These are phyloP conservation scores for Perca schrenkii DNA, from an alignment of 2,113 vertebrate genomes.

Conservation along the genomic window DNA sequence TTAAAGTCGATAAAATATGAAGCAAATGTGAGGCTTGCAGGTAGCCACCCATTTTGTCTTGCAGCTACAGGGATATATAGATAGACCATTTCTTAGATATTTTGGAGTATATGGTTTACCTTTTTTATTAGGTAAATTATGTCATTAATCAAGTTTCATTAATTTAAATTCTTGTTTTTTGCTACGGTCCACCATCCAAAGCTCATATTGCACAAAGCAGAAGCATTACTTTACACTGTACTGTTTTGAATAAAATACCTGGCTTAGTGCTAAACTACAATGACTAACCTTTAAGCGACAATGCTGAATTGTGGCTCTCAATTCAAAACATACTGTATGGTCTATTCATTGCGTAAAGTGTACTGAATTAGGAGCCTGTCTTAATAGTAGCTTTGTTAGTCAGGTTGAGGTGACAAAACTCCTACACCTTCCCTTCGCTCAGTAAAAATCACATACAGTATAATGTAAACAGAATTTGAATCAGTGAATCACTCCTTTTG, in stretches of 20 bases:
- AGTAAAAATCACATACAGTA: constrained; percentile 13
- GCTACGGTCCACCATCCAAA: neutral
- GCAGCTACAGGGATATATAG: neutral
- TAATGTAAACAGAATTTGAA: constrained; percentile 33
- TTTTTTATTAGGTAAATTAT: neutral
- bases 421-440: neutral
- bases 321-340: constrained; percentile 2
- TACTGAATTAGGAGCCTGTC: neutral
- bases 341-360: constrained; percentile 6
- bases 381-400: constrained; percentile 13
- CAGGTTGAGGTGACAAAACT: constrained; percentile 37
- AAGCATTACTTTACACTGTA: neutral
- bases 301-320: constrained; percentile 8
- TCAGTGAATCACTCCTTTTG: constrained; percentile 1
- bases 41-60: constrained; percentile 7
- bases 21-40: constrained; percentile 1
- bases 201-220: constrained; percentile 2
- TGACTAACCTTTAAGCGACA: neutral
- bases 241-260: constrained; percentile 16
- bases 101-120: neutral
- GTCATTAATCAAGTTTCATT: neutral
- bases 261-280: neutral
- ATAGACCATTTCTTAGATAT: constrained; percentile 7
- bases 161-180: neutral
- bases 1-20: constrained; percentile 57